Evolutionary conservation across 2,113 vertebrate genomes (phyloP).

Genomic region (Sterrhoptilus dennistouni): DNA sequence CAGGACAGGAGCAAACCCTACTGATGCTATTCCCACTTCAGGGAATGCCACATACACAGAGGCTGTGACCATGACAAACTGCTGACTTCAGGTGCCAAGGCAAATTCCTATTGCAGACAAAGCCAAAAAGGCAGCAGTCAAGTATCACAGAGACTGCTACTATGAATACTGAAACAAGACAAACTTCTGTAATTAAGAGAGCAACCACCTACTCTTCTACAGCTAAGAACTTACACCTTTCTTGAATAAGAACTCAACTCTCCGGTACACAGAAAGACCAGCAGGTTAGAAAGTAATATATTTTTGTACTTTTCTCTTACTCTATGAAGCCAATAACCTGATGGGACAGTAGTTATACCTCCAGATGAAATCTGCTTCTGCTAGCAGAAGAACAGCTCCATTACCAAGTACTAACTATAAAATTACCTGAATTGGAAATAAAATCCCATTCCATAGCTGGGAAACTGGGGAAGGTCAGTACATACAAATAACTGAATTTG

Average conservation of each 20-base stretch:
- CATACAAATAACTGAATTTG: accelerated
- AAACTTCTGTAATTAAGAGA: background rate
- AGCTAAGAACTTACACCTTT: background rate
- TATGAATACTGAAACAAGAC: background rate
- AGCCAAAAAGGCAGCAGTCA: background rate
- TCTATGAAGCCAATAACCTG: background rate
- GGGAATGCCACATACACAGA: background rate
- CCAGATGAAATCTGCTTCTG: background rate
- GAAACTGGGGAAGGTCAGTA: accelerated
- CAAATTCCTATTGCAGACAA: background rate
- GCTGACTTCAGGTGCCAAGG: background rate
- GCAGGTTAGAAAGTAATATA: background rate
- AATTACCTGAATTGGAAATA: background rate
- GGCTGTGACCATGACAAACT: background rate
- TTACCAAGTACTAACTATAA: background rate
- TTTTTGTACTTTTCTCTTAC: background rate
- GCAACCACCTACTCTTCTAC: background rate
- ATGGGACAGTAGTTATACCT: background rate
- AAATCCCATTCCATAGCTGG: accelerated
- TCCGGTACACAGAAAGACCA: background rate
- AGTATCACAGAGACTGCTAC: background rate
- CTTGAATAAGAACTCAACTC: background rate
- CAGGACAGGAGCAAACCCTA: background rate
- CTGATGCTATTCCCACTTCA: background rate
- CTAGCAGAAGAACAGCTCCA: background rate